Conservation (phyloP, 2,797 vertebrate species). For the Stomatorhinus walkeri region DNA sequence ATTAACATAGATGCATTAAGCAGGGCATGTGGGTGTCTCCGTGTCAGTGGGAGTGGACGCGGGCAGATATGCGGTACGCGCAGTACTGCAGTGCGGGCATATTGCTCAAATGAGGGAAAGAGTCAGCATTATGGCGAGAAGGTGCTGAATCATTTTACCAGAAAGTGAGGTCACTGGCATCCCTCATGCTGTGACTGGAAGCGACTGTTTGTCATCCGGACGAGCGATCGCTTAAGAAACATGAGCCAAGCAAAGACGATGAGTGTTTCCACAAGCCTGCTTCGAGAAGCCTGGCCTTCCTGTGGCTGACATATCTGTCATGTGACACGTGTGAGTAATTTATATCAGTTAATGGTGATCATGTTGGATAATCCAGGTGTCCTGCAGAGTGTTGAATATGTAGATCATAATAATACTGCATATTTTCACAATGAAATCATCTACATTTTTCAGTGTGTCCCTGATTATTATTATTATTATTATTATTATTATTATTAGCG, state of each 20-base stretch:
- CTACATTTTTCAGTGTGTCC: background rate
- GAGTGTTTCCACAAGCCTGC: slow-evolving; percentile 5
- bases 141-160: slow-evolving; percentile 45
- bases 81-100: background rate
- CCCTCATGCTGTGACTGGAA: background rate
- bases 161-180: slow-evolving; percentile 8
- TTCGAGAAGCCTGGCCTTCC: background rate
- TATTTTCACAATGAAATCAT: background rate
- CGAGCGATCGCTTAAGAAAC: background rate
- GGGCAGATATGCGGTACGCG: background rate
- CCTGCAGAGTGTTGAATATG: background rate
- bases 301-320: background rate
- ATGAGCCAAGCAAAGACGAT: background rate
- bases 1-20: background rate
- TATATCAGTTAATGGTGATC: background rate
- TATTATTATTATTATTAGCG: background rate
- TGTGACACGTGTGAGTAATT: background rate
- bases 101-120: slow-evolving; percentile 32
- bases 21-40: background rate
- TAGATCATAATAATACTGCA: background rate
- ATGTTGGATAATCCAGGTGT: background rate
- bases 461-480: background rate
- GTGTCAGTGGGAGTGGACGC: background rate
- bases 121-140: slow-evolving; percentile 26
- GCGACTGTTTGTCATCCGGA: background rate